Percentiles rank a stretch among this genome's conserved stretches.
These are phyloP conservation scores for Cryptoblepharus egeriae DNA, from an alignment of 2,797 vertebrate species.

Conservation along the genomic window DNA sequence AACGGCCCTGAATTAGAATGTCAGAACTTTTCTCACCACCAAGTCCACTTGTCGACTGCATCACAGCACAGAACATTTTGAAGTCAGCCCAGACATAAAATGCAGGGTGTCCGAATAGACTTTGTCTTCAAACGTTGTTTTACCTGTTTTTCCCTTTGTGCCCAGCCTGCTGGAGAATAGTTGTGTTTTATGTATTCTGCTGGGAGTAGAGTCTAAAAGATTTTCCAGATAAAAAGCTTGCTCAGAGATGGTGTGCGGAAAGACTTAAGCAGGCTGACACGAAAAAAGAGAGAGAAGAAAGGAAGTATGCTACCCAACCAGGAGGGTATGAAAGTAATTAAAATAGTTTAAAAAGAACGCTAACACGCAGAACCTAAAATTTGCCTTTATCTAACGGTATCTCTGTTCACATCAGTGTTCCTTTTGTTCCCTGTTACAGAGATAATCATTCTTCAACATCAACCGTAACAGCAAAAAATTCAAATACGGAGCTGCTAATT, in stretches of 20 bases:
- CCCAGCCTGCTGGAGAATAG: slow-evolving; percentile 53
- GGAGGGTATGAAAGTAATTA: slow-evolving; percentile 68
- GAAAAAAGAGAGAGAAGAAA: slow-evolving; percentile 36
- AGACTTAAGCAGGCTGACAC: slow-evolving; percentile 55
- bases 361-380: slow-evolving; percentile 61
- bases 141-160: slow-evolving; percentile 64
- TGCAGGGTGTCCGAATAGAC: slow-evolving; percentile 58
- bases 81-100: slow-evolving; percentile 63
- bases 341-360: slow-evolving; percentile 59
- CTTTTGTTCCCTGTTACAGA: slow-evolving; percentile 68
- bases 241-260: slow-evolving; percentile 62
- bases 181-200: slow-evolving; percentile 55
- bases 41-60: slow-evolving; percentile 43
- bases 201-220: slow-evolving; percentile 63
- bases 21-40: slow-evolving; percentile 48
- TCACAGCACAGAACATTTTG: slow-evolving; percentile 49
- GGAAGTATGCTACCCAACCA: slow-evolving; percentile 33
- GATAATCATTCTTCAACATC: slow-evolving; percentile 71
- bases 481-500: slow-evolving; percentile 65
- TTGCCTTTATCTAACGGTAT: slow-evolving; percentile 66
- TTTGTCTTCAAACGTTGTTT: slow-evolving; percentile 62
- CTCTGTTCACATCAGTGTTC: slow-evolving; percentile 71
- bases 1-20: neutral
- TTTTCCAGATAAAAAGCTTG: slow-evolving; percentile 55
- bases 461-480: slow-evolving; percentile 64